Conservation (phyloP, 2,888 invertebrate species). For the Macaria liturata region DNA sequence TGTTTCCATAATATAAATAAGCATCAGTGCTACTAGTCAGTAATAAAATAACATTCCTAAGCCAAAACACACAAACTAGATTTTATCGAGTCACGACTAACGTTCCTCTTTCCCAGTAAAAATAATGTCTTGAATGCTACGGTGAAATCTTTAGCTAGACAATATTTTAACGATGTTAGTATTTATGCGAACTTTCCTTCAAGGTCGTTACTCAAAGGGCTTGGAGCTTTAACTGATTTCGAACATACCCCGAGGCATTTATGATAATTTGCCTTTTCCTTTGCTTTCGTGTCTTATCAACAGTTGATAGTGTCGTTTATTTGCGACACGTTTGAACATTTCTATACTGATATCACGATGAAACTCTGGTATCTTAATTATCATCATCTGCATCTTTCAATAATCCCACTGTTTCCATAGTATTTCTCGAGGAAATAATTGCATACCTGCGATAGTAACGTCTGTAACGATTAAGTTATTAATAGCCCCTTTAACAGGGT, state of each 20-base stretch:
- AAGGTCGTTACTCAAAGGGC: too few species aligned
- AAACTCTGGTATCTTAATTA: too few species aligned
- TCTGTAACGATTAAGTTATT: constrained; percentile 1
- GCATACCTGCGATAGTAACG: background rate
- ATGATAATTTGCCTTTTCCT: too few species aligned
- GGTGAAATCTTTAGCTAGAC: constrained; percentile 17
- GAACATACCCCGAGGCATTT: too few species aligned
- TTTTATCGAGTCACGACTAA: constrained; percentile 36
- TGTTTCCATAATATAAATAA: constrained; percentile 1
- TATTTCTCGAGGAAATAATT: too few species aligned
- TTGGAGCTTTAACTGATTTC: too few species aligned
- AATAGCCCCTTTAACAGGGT: constrained; percentile 3
- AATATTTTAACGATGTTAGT: constrained; percentile 5
- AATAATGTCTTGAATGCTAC: constrained; percentile 25
- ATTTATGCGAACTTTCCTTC: constrained; percentile 11
- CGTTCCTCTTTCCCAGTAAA: constrained; percentile 31
- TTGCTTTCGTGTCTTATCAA: too few species aligned
- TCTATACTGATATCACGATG: too few species aligned
- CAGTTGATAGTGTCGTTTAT: too few species aligned
- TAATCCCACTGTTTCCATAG: too few species aligned
- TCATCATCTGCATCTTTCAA: too few species aligned
- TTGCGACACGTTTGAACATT: too few species aligned
- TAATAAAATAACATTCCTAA: constrained; percentile 30
- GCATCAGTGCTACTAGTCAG: constrained; percentile 3
- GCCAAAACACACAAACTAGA: constrained; percentile 33